Base-by-base conservation (phyloP, 2,888 invertebrate genomes). In the Aethes cnicana region DNA sequence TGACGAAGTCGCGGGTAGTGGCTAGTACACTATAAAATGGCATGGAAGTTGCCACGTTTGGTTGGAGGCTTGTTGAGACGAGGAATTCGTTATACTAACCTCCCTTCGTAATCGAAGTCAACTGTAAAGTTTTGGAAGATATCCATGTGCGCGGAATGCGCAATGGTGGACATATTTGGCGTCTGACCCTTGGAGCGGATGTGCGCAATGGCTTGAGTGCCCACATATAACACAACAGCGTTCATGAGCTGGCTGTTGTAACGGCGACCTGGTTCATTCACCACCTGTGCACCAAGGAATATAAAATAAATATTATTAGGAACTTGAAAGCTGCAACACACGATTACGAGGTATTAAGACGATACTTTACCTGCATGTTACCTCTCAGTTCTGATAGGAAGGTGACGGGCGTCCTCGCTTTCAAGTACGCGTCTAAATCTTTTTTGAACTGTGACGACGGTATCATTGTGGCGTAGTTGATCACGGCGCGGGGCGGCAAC, bases 51-150 rank as follows among this genome's bases (percentile, higher is more conserved):
- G n/a, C n/a, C n/a, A n/a, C n/a, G n/a, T n/a, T n/a, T n/a, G n/a
- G n/a, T n/a, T n/a, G n/a, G n/a, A n/a, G n/a, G n/a, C n/a, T n/a
- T n/a, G n/a, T n/a, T n/a, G n/a, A n/a, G n/a, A n/a, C n/a, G n/a
- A n/a, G n/a, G n/a, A n/a, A n/a, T n/a, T n/a, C n/a, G n/a, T n/a
- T n/a, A n/a, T n/a, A 63, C 84, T 72, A 50, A 84, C 85, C 91
- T 83, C 81, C 98, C 99, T 90, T 99, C 99, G 7, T 96, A 98
- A 81, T 99, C 99, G 58, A 99, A 92, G 84, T 98, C 98, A 0
- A 99, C 98, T 0, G 98, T 98, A 64, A 99, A 92, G 89, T 98
- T 99, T 89, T 99, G 99, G 92, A 99, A 99, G 64, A 99, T 99
- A 81, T 99, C 99, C 98, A 99, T 99, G 81, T 98, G 99, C 0